Conservation (phyloP, 2,113 vertebrate genomes). For the Trematocara marginatum region DNA sequence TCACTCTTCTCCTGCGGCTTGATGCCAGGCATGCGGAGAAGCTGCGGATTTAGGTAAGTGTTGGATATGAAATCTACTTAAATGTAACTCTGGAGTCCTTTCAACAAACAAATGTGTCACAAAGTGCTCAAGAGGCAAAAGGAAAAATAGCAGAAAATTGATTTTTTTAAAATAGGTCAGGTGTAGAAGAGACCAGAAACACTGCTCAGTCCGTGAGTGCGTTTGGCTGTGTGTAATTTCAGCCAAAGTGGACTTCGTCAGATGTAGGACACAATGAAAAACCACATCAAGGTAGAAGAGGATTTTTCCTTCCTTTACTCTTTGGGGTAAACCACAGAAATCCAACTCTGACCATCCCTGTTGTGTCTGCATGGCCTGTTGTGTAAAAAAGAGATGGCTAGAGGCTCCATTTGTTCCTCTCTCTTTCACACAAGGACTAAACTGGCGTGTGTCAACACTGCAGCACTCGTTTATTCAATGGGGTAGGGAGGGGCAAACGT, state of each 20-base stretch:
- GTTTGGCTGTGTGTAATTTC: not conserved
- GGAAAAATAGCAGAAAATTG: not conserved
- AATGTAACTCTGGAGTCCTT: not conserved
- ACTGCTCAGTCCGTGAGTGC: not conserved
- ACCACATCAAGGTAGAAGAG: constrained; percentile 18
- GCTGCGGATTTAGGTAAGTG: not conserved
- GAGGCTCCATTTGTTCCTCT: not conserved
- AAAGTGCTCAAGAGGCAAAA: not conserved
- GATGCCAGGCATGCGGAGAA: not conserved
- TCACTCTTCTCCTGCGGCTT: not conserved
- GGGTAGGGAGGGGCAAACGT: not conserved
- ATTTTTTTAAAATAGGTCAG: not conserved
- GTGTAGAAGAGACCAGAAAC: not conserved
- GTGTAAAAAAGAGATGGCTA: not conserved
- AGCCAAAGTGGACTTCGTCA: not conserved
- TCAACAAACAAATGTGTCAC: not conserved
- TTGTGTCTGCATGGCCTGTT: constrained; percentile 4
- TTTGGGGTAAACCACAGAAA: not conserved
- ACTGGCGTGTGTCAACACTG: not conserved
- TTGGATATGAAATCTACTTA: not conserved
- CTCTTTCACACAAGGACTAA: not conserved
- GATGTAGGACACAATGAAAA: not conserved
- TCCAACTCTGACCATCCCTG: not conserved
- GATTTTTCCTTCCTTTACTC: not conserved
- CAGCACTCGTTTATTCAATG: not conserved